phyloP scores from a whole-genome alignment of 2,888 invertebrate genomes.

The Scaptomyza parva region DNA sequence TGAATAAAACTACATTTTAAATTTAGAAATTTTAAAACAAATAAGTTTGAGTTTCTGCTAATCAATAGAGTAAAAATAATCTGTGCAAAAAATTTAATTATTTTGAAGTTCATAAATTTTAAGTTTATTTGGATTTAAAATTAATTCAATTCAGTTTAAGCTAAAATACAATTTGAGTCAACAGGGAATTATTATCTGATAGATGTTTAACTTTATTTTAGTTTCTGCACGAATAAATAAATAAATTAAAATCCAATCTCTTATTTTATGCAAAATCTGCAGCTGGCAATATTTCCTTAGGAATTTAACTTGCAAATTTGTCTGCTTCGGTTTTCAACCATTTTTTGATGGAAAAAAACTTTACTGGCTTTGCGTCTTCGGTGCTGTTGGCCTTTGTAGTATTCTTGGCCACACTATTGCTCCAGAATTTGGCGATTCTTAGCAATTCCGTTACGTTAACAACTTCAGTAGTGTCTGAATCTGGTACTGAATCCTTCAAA shows the following conservation, averaged over 20 bases:
- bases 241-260: background rate
- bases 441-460: slow-evolving; percentile 10
- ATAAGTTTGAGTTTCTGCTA: slow-evolving; percentile 5
- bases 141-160: too few relatives aligned
- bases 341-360: slow-evolving; percentile 25
- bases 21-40: background rate
- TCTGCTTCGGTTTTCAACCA: slow-evolving; percentile 31
- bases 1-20: background rate
- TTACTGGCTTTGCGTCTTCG: background rate
- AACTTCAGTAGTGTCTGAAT: slow-evolving; percentile 26
- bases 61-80: slow-evolving; percentile 10
- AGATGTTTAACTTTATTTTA: too few relatives aligned
- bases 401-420: slow-evolving; percentile 10
- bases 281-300: background rate
- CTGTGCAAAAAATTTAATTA: background rate
- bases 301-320: slow-evolving; percentile 1
- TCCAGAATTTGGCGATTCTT: slow-evolving; percentile 28
- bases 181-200: too few relatives aligned
- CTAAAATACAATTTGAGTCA: too few relatives aligned
- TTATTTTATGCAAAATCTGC: background rate
- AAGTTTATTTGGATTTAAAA: too few relatives aligned
- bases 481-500: background rate
- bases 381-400: background rate
- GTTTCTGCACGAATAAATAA: background rate
- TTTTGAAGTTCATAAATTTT: too few relatives aligned